These are phyloP conservation scores for Megamerina dolium DNA, from an alignment of 2,888 invertebrate genomes.

Conservation along the genomic window DNA sequence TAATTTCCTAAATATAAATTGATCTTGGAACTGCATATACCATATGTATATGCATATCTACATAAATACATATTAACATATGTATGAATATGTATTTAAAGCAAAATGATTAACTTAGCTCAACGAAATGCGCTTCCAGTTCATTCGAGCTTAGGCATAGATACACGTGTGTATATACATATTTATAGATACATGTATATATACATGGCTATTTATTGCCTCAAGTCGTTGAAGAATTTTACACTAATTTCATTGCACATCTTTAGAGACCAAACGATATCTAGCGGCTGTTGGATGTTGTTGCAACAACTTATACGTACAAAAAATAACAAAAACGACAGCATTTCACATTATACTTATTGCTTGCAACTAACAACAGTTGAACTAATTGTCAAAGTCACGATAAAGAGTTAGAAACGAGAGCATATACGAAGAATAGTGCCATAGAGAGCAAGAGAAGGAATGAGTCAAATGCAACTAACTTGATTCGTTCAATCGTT, in stretches of 20 bases:
- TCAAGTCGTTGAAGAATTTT: background rate
- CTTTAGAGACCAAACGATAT: background rate
- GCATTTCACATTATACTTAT: background rate
- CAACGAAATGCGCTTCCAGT: too few relatives aligned
- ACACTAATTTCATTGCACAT: conserved; percentile 13
- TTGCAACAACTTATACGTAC: conserved; percentile 1
- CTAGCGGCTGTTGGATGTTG: background rate
- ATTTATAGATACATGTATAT: background rate
- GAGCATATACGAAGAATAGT: too few relatives aligned
- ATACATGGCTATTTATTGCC: background rate
- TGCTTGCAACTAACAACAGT: conserved; percentile 2
- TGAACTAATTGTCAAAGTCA: conserved; percentile 18
- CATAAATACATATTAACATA: background rate
- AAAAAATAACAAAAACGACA: background rate
- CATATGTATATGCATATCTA: too few relatives aligned
- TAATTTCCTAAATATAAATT: too few relatives aligned
- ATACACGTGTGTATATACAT: too few relatives aligned
- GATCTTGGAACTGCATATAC: too few relatives aligned
- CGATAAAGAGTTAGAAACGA: conserved; percentile 6
- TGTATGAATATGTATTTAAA: background rate
- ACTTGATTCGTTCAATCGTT: conserved; percentile 5
- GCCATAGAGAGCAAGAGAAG: conserved; percentile 8
- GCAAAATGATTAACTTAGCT: too few relatives aligned
- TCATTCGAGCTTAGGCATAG: too few relatives aligned
- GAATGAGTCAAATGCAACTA: conserved; percentile 1